phyloP scores from a whole-genome alignment of 1,140 invertebrate species.

The Brachionus rotundiformis region DNA sequence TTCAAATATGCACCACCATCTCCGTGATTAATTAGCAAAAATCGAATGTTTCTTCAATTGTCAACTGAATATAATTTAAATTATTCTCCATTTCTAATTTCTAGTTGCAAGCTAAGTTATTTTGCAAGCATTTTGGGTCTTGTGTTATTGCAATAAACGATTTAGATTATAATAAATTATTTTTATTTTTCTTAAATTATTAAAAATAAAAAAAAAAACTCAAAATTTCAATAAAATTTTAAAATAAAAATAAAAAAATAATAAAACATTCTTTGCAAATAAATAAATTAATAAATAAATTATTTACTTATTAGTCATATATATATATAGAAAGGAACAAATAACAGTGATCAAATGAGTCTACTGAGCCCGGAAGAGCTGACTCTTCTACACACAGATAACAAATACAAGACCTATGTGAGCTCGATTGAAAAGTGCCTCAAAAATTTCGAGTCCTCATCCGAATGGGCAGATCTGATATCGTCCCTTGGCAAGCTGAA shows the following conservation, averaged over 20 bases:
- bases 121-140: not conserved
- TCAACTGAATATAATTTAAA: slow-evolving; percentile 3
- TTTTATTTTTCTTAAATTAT: slow-evolving; percentile 42
- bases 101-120: slow-evolving; percentile 10
- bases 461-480: slow-evolving; percentile 93
- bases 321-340: not conserved
- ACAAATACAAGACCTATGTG: slow-evolving; percentile 76
- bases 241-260: not conserved
- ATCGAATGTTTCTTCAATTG: slow-evolving; percentile 11
- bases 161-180: slow-evolving; percentile 47
- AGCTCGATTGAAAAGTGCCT: slow-evolving; percentile 82
- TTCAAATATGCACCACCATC: slow-evolving; percentile 14
- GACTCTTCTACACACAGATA: slow-evolving; percentile 35
- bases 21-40: slow-evolving; percentile 34
- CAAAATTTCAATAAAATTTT: slow-evolving; percentile 41
- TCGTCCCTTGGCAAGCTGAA: slow-evolving; percentile 86
- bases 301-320: not conserved
- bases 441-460: slow-evolving; percentile 87
- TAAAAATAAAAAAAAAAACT: slow-evolving; percentile 7
- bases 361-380: slow-evolving; percentile 24
- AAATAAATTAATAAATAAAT: not conserved
- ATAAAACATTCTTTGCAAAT: not conserved
- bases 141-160: slow-evolving; percentile 10
- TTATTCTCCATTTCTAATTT: too few species aligned
- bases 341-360: slow-evolving; percentile 39